Base-by-base conservation (phyloP, 2,888 invertebrate genomes). In the Leptinotarsa tumamoca region DNA sequence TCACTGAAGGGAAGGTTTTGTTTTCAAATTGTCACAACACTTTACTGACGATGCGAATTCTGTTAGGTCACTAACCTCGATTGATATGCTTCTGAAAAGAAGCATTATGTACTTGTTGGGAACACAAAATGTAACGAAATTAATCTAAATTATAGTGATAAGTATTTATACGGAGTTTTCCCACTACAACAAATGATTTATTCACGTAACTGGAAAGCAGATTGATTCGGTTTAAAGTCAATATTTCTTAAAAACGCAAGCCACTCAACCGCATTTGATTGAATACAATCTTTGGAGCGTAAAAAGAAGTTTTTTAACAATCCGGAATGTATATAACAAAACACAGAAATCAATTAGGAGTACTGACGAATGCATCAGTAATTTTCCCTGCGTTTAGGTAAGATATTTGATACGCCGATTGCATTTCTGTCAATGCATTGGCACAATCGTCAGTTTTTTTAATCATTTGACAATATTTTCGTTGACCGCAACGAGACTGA, bases 201-300 rank as follows among this genome's bases (percentile, higher is more conserved):
- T 76, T 76, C 74, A 82, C 81, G 80, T 81, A 81, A 82, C 82
- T 82, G 82, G 86, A 87, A 87, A 86, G 86, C 86, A 84, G 83
- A 83, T 83, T 85, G 84, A 84, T 82, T 83, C 85, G 84, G 82
- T 82, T 84, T 80, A 83, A 82, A 82, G 81, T 82, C 80, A 80
- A 80, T 84, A 84, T 85, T 86, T 86, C 86, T 85, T 84, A 85
- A 84, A 84, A 85, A 84, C 84, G 81, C 78, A 79, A 80, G 72
- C 80, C 84, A 83, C 82, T 86, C 85, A 84, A 85, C 83, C 86
- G 85, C 83, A 83, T 83, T 85, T 82, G 84, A 86, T 85, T 86
- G 84, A 85, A 82, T 80, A 82, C 80, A 79, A 72, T 82, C 82
- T 84, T 81, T 83, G 86, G 85, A 84, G 83, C 85, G 82, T 83